Evolutionary conservation across 1,140 invertebrate species (phyloP).

Genomic region (Aphelenchoides fujianensis): DNA sequence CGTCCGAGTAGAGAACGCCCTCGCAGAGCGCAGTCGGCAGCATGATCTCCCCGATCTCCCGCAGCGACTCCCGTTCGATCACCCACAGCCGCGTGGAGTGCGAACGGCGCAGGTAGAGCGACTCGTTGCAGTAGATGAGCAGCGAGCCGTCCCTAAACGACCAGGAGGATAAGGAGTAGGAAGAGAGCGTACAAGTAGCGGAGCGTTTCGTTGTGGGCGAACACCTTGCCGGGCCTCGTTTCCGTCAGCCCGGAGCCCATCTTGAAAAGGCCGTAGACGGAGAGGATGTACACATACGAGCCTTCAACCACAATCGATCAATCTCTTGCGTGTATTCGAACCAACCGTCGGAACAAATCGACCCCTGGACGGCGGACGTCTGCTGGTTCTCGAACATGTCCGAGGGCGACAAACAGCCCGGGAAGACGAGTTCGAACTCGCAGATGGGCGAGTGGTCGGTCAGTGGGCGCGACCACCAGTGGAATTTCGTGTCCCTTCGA

Average conservation of each 20-base stretch:
- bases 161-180: not conserved
- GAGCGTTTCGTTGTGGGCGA: conserved; percentile 50
- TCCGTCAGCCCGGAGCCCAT: conserved; percentile 57
- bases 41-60: conserved; percentile 58
- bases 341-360: conserved; percentile 34
- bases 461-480: conserved; percentile 22
- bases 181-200: conserved; percentile 19
- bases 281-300: conserved; percentile 53
- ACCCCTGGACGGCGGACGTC: conserved; percentile 22
- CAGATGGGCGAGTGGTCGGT: conserved; percentile 31
- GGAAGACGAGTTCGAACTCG: conserved; percentile 41
- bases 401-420: conserved; percentile 29
- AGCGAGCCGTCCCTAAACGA: conserved; percentile 40
- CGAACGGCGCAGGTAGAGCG: conserved; percentile 51
- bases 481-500: not conserved
- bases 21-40: conserved; percentile 45
- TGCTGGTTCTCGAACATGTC: conserved; percentile 12
- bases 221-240: conserved; percentile 50
- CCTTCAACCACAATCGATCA: conserved; percentile 28
- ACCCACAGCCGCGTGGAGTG: conserved; percentile 59
- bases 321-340: too few species aligned
- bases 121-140: conserved; percentile 53
- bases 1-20: conserved; percentile 56
- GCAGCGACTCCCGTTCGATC: conserved; percentile 51
- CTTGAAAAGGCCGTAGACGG: conserved; percentile 55